phyloP scores from a whole-genome alignment of 64 coral and sea anemone species.

The Stylophora pistillata region DNA sequence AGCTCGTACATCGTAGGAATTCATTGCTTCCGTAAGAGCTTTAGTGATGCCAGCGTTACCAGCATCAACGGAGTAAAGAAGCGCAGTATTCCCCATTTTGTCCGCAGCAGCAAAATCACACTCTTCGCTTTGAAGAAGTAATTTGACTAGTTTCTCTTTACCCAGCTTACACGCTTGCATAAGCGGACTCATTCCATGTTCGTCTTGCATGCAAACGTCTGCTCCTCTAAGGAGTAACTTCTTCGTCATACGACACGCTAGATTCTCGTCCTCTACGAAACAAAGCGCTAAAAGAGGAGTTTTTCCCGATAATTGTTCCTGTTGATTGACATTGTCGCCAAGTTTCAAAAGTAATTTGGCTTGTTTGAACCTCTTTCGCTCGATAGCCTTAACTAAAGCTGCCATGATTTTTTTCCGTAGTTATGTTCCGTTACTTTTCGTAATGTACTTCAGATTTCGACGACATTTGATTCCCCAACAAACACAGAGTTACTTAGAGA shows the following conservation, averaged over 20 bases:
- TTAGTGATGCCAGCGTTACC: constrained; percentile 59
- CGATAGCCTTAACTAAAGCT: constrained; percentile 72
- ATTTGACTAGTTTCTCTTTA: constrained; percentile 38
- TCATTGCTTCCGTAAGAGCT: constrained; percentile 60
- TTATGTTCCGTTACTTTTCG: background rate
- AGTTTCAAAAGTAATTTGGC: constrained; percentile 59
- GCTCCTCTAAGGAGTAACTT: constrained; percentile 68
- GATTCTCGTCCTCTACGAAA: constrained; percentile 64
- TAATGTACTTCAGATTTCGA: no score
- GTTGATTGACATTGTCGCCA: constrained; percentile 70
- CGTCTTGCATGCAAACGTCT: constrained; percentile 55
- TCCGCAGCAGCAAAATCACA: constrained; percentile 63
- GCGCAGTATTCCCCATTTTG: constrained; percentile 57
- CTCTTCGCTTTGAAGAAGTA: constrained; percentile 56
- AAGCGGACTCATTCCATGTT: constrained; percentile 51
- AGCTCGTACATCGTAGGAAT: constrained; percentile 32
- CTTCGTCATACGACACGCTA: constrained; percentile 58
- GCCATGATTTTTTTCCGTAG: constrained; percentile 33
- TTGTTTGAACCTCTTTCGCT: constrained; percentile 77
- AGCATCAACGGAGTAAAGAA: constrained; percentile 62
- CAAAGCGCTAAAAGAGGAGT: constrained; percentile 68
- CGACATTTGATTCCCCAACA: no score
- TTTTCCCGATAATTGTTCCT: constrained; percentile 42
- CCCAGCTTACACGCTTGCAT: constrained; percentile 75
- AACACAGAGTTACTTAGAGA: no score